These are phyloP conservation scores for Indri indri DNA, from an alignment of 2,113 vertebrate genomes.

Conservation along the genomic window DNA sequence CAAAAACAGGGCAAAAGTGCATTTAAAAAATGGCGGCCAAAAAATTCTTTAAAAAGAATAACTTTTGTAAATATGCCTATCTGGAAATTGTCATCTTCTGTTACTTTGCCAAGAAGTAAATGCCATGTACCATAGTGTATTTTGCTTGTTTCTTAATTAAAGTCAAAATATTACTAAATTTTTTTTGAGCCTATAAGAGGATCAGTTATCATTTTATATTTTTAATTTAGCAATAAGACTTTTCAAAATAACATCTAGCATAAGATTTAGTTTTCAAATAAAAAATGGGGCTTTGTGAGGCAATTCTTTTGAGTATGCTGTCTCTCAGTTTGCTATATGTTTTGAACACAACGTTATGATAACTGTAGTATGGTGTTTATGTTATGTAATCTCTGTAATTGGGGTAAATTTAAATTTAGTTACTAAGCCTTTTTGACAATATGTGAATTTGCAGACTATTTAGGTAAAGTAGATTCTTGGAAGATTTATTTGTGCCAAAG, in stretches of 20 bases:
- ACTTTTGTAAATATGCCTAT: background rate
- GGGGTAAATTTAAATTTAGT: background rate
- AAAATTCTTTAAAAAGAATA: background rate
- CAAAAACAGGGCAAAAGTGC: background rate
- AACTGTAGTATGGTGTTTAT: background rate
- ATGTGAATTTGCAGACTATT: background rate
- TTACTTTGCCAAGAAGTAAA: background rate
- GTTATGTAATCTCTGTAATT: background rate
- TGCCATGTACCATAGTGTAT: background rate
- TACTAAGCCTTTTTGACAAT: background rate
- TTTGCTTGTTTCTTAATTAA: background rate
- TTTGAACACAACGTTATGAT: background rate
- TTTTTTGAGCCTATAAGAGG: background rate
- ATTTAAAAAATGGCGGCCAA: background rate
- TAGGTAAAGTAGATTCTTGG: background rate
- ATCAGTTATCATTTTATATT: background rate
- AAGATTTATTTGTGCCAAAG: background rate
- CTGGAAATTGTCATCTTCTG: background rate
- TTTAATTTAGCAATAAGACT: background rate
- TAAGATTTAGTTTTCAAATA: background rate
- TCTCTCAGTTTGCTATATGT: background rate
- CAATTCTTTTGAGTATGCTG: background rate
- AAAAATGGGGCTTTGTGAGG: background rate
- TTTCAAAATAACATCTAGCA: background rate
- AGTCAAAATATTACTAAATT: background rate